Base-by-base conservation (phyloP, 1,140 invertebrate species). In the Cydia fagiglandana region DNA sequence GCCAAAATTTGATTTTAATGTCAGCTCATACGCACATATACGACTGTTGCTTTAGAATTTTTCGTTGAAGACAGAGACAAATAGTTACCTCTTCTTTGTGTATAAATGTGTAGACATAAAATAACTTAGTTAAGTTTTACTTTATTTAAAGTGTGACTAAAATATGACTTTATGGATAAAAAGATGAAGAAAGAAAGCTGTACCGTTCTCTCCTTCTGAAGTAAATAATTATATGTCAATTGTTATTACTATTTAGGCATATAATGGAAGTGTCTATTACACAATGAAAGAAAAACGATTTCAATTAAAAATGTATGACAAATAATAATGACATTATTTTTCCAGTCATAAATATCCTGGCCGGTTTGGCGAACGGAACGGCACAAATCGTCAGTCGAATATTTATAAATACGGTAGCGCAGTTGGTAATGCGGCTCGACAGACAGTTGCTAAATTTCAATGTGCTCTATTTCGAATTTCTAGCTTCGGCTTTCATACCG, bases 381-480 rank as follows among this genome's bases (percentile, higher is more conserved):
- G 83, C 83, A 86, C 81, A 87, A 89, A 86, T 86, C 85, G 85
- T 86, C 84, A 80, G 77, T 79, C 77, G 86, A 91, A 88, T 90
- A 91, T 91, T 91, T 91, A 91, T 91, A 91, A 91, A 92, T 91
- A 92, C 86, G 84, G 86, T 84, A 88, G 88, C 86, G 79, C 81
- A 90, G 81, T 85, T 85, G 75, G 89, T 91, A 91, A 92, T 88
- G 86, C 85, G 84, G 78, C 80, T 79, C 84, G 88, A 90, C 88
- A 91, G 88, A 87, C 90, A 93, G 89, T 91, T 91, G 90, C 90
- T 90, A 91, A 90, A 91, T 92, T 90, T 91, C 90, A 92, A 89
- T 88, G 86, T 87, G 91, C 80, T 91, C 91, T 86, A 92, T 86
- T 90, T 91, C 82, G 81, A 84, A 88, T 85, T 84, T 82, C 82